These are phyloP conservation scores for Plagodis dolabraria DNA, from an alignment of 2,888 invertebrate species.

Conservation along the genomic window DNA sequence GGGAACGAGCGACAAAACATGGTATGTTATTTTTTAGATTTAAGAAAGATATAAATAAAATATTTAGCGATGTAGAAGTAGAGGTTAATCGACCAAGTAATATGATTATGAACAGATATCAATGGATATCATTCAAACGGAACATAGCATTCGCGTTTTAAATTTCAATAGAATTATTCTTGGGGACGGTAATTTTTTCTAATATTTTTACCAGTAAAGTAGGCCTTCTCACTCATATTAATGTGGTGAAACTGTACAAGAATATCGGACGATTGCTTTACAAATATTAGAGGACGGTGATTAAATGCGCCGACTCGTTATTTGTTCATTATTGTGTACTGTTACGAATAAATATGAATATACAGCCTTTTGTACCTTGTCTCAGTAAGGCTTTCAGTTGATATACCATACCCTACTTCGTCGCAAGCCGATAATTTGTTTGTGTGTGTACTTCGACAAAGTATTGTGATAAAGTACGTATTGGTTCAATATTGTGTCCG, in stretches of 20 bases:
- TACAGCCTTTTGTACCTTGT: slow-evolving; percentile 5
- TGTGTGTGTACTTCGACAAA: slow-evolving; percentile 8
- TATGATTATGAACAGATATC: too few relatives aligned
- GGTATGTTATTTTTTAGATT: too few relatives aligned
- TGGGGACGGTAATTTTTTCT: too few relatives aligned
- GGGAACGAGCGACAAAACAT: too few relatives aligned
- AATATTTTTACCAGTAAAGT: too few relatives aligned
- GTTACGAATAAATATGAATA: slow-evolving; percentile 19
- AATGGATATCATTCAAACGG: too few relatives aligned
- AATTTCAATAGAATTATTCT: too few relatives aligned
- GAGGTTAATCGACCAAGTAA: too few relatives aligned
- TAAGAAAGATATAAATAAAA: too few relatives aligned
- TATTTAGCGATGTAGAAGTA: too few relatives aligned
- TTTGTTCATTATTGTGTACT: slow-evolving; percentile 47
- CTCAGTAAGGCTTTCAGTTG: slow-evolving; percentile 1
- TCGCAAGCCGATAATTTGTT: background rate
- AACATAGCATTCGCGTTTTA: too few relatives aligned
- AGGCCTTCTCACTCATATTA: slow-evolving; percentile 1
- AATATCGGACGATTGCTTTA: slow-evolving; percentile 58
- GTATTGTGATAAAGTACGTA: slow-evolving; percentile 2
- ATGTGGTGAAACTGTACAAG: slow-evolving; percentile 37
- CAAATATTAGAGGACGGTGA: slow-evolving; percentile 68
- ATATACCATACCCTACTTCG: background rate
- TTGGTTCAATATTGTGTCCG: slow-evolving; percentile 6
- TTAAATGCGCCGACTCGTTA: slow-evolving; percentile 54